Base-by-base conservation (phyloP, 2,888 invertebrate genomes). In the Gastracanthus pulcherrimus region DNA sequence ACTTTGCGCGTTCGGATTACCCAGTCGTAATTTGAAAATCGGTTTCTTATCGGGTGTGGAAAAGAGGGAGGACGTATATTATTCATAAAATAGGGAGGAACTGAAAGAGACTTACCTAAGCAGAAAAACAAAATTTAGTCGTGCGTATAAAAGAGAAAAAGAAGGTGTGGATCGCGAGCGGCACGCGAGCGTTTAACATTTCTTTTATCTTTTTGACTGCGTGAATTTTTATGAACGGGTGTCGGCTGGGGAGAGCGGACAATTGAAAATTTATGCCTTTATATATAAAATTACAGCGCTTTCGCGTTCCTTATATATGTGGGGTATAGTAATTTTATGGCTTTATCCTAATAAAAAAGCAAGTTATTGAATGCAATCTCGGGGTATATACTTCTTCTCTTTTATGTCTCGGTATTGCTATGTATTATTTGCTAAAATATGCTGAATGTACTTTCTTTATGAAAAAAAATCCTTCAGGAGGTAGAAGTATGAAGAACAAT, bases 11-110 rank as follows among this genome's bases (percentile, higher is more conserved):
- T n/a, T n/a, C n/a, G n/a, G n/a, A 74, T 81, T 71, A 76, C 36
- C 55, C n/a, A 64, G 64, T 76, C 80, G 76, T 81, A 76, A 81
- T 81, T 81, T 76, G 76, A 76, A 76, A 76, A 81, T 71, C 70
- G 80, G 38, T 76, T 70, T 55, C 76, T 81, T 76, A 81, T 81
- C 76, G 70, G 62, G 3, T 16, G 62, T 19, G 9, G n/a, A 9
- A 13, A 2, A n/a, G 48, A 36, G 45, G 9, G 48, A 26, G 23
- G 45, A 7, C 51, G 26, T 79, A 41, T 74, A 70, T 64, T 76
- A 70, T 80, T 75, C 75, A 71, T 76, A 81, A 76, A 66, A 71
- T 31, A 62, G 16, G 55, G 16, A 29, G 26, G 13, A 23, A 45
- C 9, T 31, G 26, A 7, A 16, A 16, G 26, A 9, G 6, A 55